Evolutionary conservation across 2,113 vertebrate species (phyloP), one percentile per base, ranked within the genome.

Genomic region (Chrysochloris asiatica): DNA sequence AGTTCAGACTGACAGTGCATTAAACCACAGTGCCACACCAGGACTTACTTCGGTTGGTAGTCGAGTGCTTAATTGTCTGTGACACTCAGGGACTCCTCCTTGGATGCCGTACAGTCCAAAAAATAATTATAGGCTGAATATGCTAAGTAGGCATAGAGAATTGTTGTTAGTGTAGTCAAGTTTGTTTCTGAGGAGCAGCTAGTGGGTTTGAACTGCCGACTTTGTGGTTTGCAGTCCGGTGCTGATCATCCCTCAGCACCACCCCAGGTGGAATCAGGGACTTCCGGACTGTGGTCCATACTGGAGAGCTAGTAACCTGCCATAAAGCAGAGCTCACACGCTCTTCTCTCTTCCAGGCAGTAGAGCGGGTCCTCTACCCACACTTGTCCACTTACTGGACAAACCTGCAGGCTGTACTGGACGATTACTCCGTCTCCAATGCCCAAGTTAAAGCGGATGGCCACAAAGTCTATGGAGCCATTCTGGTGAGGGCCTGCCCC

Each of bases 391-490:
- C 98, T 3, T 99, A 99, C 95, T 99, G 99, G 99, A 97, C 99
- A 12, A 99, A 99, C 95, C 96, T 99, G 1, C 99, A 99, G 96
- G 98, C 98, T 0, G 99, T 99, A 80, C 94, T 99, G 61, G 99
- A 99, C 0, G 98, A 99, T 81, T 98, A 99, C 88, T 99, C 99
- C 0, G 99, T 99, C 1, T 99, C 99, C 78, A 99, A 99, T 0
- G 99, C 98, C 1, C 99, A 99, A 95, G 99, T 99, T 79, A 99
- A 99, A 92, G 99, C 99, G 0, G 99, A 99, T 0, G 99, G 99
- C 6, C 99, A 99, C 96, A 99, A 99, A 56, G 99, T 99, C 45
- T 99, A 99, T 0, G 99, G 99, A 45, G 99, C 99, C 94, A 99
- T 99, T 85, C 95, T 99, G 98, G 99, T 99, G 93, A 97, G 97